phyloP scores from a whole-genome alignment of 2,888 invertebrate genomes.

The Nomada goodeniana region DNA sequence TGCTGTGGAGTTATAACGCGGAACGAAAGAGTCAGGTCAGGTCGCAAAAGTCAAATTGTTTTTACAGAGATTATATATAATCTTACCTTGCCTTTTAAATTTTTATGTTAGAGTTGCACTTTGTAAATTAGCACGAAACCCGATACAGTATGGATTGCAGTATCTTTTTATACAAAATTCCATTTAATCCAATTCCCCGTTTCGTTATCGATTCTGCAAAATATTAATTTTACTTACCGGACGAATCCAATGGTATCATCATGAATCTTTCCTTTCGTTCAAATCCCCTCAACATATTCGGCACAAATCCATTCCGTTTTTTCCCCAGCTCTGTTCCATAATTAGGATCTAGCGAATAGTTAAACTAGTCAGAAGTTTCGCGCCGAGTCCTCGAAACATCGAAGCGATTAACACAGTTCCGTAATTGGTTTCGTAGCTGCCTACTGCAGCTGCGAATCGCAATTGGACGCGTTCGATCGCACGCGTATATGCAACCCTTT shows the following conservation, averaged over 20 bases:
- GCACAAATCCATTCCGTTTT: neutral
- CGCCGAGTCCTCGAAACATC: constrained; percentile 21
- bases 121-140: no score
- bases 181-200: no score
- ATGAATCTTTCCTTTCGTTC: no score
- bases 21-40: neutral
- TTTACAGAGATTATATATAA: neutral
- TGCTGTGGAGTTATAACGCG: neutral
- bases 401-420: constrained; percentile 50
- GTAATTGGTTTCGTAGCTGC: constrained; percentile 56
- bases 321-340: neutral
- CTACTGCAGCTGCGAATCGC: constrained; percentile 38
- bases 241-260: no score
- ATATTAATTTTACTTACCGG: no score
- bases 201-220: no score
- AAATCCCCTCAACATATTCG: neutral
- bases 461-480: constrained; percentile 42
- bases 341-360: constrained; percentile 2
- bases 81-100: no score
- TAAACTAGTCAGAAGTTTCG: constrained; percentile 42
- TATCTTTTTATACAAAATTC: no score
- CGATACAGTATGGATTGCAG: no score
- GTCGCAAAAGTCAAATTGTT: neutral
- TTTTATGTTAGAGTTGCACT: no score
- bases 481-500: constrained; percentile 22